Conservation (phyloP, 1,140 invertebrate genomes). For the Pseudomyrmex pallidus region DNA sequence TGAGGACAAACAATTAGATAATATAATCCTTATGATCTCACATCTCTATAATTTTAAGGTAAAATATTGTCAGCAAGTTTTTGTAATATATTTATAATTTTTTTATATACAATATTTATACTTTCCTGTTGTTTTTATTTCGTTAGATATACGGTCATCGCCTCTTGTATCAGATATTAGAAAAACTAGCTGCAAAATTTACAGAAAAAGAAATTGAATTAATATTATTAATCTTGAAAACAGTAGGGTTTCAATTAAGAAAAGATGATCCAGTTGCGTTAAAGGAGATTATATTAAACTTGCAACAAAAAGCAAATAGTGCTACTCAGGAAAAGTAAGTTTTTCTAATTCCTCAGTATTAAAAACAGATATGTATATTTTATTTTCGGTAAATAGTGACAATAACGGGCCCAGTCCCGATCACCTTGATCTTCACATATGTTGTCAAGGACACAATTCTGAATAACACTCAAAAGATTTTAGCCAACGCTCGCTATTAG, state of each 20-base stretch:
- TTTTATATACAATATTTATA: too few relatives aligned
- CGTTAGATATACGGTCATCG: slow-evolving; percentile 89
- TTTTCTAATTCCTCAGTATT: slow-evolving; percentile 41
- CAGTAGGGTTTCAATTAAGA: slow-evolving; percentile 92
- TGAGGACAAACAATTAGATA: slow-evolving; percentile 94
- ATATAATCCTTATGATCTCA: slow-evolving; percentile 91
- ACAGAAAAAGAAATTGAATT: slow-evolving; percentile 95
- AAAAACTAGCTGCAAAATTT: slow-evolving; percentile 87
- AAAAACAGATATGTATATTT: background rate
- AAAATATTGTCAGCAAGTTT: slow-evolving; percentile 86
- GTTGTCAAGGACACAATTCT: too few relatives aligned
- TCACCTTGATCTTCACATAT: too few relatives aligned
- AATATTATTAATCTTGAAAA: slow-evolving; percentile 91
- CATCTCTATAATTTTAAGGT: slow-evolving; percentile 97
- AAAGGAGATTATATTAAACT: slow-evolving; percentile 92
- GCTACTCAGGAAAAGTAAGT: slow-evolving; percentile 35
- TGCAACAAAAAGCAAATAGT: slow-evolving; percentile 89
- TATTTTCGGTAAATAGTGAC: background rate
- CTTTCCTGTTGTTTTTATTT: background rate
- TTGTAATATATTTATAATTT: slow-evolving; percentile 85
- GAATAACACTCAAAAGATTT: too few relatives aligned
- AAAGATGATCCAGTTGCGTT: slow-evolving; percentile 94
- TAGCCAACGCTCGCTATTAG: too few relatives aligned
- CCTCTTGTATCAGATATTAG: slow-evolving; percentile 92
- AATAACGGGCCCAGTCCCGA: too few relatives aligned